Evolutionary conservation across 1,140 invertebrate species (phyloP).

Genomic region (Apis florea): DNA sequence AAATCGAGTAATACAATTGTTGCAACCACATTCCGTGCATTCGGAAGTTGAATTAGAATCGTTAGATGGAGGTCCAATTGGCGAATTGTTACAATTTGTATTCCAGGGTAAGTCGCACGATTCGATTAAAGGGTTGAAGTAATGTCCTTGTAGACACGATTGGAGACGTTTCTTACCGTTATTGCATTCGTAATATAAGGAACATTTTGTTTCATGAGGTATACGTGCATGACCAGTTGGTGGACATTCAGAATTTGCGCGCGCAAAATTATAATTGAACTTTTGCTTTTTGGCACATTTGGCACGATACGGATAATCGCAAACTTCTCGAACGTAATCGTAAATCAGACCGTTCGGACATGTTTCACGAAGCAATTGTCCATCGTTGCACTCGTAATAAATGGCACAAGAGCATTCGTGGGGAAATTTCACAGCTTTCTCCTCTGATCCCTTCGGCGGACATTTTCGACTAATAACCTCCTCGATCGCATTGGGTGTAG

Average conservation of each 20-base stretch:
- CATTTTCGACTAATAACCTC: not conserved
- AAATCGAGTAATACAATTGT: slow-evolving; percentile 22
- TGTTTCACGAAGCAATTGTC: slow-evolving; percentile 74
- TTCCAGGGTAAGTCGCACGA: not conserved
- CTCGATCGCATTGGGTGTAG: not conserved
- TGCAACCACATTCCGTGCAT: not conserved
- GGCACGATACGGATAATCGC: slow-evolving; percentile 67
- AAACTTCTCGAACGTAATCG: slow-evolving; percentile 77
- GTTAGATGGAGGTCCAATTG: fast-evolving
- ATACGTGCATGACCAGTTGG: slow-evolving; percentile 47
- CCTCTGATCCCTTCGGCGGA: not conserved
- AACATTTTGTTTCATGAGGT: slow-evolving; percentile 79
- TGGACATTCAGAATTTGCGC: slow-evolving; percentile 31
- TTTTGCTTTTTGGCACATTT: not conserved
- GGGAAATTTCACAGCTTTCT: slow-evolving; percentile 68
- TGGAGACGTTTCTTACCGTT: too few species aligned
- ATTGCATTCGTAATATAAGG: slow-evolving; percentile 78
- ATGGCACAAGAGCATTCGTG: slow-evolving; percentile 80
- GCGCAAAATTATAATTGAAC: too few species aligned
- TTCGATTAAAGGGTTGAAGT: not conserved
- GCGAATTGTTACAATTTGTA: not conserved
- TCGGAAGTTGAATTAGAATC: not conserved
- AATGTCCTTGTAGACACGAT: not conserved
- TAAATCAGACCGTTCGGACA: slow-evolving; percentile 80
- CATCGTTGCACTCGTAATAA: slow-evolving; percentile 82